A percentile compares a stretch with the other conserved stretches of the same genome.
phyloP scores from a whole-genome alignment of 1,140 invertebrate genomes.

The Drosophila sulfurigaster region DNA sequence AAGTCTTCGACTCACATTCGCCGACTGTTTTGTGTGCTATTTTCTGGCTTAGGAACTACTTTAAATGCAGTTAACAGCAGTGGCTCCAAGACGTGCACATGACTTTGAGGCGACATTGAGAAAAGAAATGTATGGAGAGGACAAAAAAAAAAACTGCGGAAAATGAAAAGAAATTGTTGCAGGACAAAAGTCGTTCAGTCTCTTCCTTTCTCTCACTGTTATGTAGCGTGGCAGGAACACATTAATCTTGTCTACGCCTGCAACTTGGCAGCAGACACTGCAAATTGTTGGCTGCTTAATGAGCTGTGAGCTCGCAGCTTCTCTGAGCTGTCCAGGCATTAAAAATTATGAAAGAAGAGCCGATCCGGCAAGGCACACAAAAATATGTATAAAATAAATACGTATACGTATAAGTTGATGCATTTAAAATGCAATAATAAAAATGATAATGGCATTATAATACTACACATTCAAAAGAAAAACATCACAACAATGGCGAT shows the following conservation, averaged over 20 bases:
- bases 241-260: conserved; percentile 72
- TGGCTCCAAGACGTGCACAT: conserved; percentile 68
- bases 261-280: conserved; percentile 50
- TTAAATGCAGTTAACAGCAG: conserved; percentile 69
- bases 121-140: not conserved
- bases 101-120: conserved; percentile 80
- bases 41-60: conserved; percentile 58
- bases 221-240: conserved; percentile 50
- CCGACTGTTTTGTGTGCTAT: conserved; percentile 41
- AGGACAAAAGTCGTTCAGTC: conserved; percentile 3
- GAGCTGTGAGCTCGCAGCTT: conserved; percentile 59
- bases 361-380: too few relatives aligned
- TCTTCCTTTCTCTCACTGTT: conserved; percentile 11
- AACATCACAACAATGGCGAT: conserved; percentile 50
- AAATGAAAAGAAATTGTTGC: conserved; percentile 14
- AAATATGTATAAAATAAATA: conserved; percentile 18
- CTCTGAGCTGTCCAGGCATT: conserved; percentile 64
- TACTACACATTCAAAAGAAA: conserved; percentile 51
- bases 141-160: not conserved
- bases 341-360: conserved; percentile 71
- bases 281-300: conserved; percentile 61
- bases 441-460: conserved; percentile 82
- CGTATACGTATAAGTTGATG: conserved; percentile 43
- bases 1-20: conserved; percentile 26
- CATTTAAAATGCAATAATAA: conserved; percentile 84